phyloP scores from a whole-genome alignment of 2,888 invertebrate species.

The Ptycholaimellus sp. region DNA sequence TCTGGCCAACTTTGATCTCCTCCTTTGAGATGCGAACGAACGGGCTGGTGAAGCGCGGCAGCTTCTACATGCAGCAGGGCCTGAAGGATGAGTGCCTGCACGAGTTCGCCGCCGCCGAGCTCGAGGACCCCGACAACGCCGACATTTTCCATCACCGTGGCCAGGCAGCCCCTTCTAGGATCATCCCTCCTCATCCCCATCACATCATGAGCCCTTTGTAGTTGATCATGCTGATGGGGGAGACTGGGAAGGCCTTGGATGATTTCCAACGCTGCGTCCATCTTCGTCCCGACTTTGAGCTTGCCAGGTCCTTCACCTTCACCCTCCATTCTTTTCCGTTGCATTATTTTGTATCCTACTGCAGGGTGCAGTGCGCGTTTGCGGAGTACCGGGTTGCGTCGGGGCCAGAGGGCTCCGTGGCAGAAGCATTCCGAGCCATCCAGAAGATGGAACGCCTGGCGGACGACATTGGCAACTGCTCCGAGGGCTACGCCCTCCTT shows the following conservation, averaged over 20 bases:
- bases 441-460: slow-evolving; percentile 44
- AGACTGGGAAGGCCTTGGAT: slow-evolving; percentile 49
- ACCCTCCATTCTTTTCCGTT: not conserved
- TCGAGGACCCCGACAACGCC: slow-evolving; percentile 50
- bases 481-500: slow-evolving; percentile 63
- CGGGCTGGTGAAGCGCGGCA: slow-evolving; percentile 63
- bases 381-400: slow-evolving; percentile 53
- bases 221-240: slow-evolving; percentile 55
- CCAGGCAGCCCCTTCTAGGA: slow-evolving; percentile 31
- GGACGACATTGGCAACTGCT: slow-evolving; percentile 53
- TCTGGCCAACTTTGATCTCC: not conserved
- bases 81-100: slow-evolving; percentile 37
- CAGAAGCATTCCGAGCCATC: slow-evolving; percentile 10
- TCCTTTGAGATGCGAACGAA: slow-evolving; percentile 37
- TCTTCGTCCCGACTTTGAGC: slow-evolving; percentile 55
- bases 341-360: too few relatives aligned
- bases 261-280: slow-evolving; percentile 61
- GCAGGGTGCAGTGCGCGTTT: slow-evolving; percentile 70
- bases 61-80: slow-evolving; percentile 55
- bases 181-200: not conserved
- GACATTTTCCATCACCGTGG: slow-evolving; percentile 82
- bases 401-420: slow-evolving; percentile 12
- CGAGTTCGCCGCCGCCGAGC: slow-evolving; percentile 52
- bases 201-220: slow-evolving; percentile 31
- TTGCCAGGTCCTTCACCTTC: slow-evolving; percentile 34